These are phyloP conservation scores for Sus scrofa DNA, from an alignment of 2,113 vertebrate species.

Conservation along the genomic window T2T-Sscrofa CM000814.6:12769001-12769500, in stretches of 20 bases:
- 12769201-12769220: not conserved
- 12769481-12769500: not conserved
- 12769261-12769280: not conserved
- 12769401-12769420: not conserved
- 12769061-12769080: not conserved
- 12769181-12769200: not conserved
- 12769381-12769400: not conserved
- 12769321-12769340: not conserved
- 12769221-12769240: not conserved
- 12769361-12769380: not conserved
- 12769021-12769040: not conserved
- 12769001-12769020: not conserved
- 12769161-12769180: constrained; percentile 41
- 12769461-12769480: no score
- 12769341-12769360: not conserved
- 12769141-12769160: constrained; percentile 53
- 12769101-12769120: rapidly evolving
- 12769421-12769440: not conserved
- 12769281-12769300: constrained; percentile 35
- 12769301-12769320: not conserved
- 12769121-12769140: not conserved
- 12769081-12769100: rapidly evolving
- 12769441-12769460: not conserved
- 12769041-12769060: constrained; percentile 7
- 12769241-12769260: not conserved